Percentiles rank a stretch among this genome's conserved stretches.
Conservation (phyloP, 2,888 invertebrate genomes). For the Heliconius charithonia region DNA sequence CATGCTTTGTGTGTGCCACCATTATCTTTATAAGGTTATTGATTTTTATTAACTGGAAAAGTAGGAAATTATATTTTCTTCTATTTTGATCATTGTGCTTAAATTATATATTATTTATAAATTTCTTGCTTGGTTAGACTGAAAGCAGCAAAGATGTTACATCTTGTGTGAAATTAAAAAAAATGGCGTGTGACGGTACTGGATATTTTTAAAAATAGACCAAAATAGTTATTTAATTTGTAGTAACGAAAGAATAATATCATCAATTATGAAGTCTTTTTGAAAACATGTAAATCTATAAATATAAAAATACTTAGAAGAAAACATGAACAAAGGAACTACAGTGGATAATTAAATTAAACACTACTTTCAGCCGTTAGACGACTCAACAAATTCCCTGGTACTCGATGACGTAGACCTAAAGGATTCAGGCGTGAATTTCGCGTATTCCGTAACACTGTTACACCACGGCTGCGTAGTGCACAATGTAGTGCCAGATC, state of each 20-base stretch:
- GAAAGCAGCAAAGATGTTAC: neutral
- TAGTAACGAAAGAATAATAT: too few relatives aligned
- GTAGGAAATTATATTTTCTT: too few relatives aligned
- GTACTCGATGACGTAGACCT: slow-evolving; percentile 82
- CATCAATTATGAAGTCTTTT: too few relatives aligned
- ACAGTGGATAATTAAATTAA: neutral
- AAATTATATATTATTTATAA: neutral
- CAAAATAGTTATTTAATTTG: neutral
- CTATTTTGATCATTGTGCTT: neutral
- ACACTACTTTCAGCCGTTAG: slow-evolving; percentile 76
- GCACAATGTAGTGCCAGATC: slow-evolving; percentile 91
- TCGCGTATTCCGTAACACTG: slow-evolving; percentile 92
- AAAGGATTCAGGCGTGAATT: slow-evolving; percentile 88
- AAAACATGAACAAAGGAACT: neutral
- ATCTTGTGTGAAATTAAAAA: neutral
- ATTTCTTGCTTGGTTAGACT: neutral
- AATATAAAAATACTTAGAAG: neutral
- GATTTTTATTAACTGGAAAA: neutral
- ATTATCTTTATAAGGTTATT: slow-evolving; percentile 90
- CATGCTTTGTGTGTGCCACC: slow-evolving; percentile 88
- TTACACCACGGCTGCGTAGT: slow-evolving; percentile 93
- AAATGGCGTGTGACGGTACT: neutral
- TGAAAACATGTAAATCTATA: neutral
- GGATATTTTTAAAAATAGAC: neutral
- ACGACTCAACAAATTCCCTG: slow-evolving; percentile 82